These are phyloP conservation scores for Clunio marinus DNA, from an alignment of 2,888 invertebrate genomes.

Conservation along the genomic window DNA sequence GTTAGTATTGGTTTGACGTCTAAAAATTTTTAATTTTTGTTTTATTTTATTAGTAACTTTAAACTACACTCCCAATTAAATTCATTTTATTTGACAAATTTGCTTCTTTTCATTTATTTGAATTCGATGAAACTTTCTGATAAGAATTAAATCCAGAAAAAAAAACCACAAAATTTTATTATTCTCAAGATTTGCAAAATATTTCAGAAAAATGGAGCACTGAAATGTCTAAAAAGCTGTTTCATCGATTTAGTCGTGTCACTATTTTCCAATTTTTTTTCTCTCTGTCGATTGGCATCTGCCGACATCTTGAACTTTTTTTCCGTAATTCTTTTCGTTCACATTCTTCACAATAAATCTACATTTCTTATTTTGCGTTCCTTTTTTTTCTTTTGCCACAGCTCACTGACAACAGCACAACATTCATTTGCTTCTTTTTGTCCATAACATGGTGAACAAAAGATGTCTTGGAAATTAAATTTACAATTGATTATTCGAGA, in stretches of 20 bases:
- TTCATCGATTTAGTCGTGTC: neutral
- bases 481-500: constrained; percentile 5
- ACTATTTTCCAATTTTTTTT: constrained; percentile 15
- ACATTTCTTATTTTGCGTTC: neutral
- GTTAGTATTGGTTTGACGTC: neutral
- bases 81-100: no score
- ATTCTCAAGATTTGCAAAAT: neutral
- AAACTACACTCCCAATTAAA: no score
- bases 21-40: neutral
- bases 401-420: neutral
- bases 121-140: no score
- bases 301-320: constrained; percentile 32
- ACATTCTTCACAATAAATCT: neutral
- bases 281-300: constrained; percentile 29
- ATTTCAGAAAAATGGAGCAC: neutral
- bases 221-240: neutral
- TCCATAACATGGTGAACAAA: no score
- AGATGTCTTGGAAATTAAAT: no score
- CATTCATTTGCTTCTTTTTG: no score
- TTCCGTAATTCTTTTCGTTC: neutral
- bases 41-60: no score
- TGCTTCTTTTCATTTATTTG: no score
- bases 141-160: no score
- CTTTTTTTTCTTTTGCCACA: neutral
- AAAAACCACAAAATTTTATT: neutral